These are phyloP conservation scores for Euplagia quadripunctaria DNA, from an alignment of 2,888 invertebrate genomes.

Conservation along the genomic window DNA sequence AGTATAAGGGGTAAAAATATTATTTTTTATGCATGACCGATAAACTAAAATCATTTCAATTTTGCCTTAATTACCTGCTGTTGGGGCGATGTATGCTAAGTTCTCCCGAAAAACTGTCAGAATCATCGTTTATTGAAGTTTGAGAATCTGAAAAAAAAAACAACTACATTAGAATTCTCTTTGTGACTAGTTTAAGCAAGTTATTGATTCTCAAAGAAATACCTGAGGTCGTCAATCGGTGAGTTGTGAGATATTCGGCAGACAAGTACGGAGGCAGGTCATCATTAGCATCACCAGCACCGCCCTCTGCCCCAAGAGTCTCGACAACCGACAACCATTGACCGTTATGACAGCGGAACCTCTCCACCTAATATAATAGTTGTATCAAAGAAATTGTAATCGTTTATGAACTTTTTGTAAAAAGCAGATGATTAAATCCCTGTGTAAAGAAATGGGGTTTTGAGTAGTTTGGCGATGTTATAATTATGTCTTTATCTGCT, in stretches of 20 bases:
- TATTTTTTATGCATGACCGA: no score
- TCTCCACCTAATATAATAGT: constrained; percentile 88
- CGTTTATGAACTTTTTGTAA: not conserved
- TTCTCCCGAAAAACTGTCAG: constrained; percentile 81
- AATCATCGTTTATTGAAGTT: constrained; percentile 84
- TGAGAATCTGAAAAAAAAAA: constrained; percentile 79
- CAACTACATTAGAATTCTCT: not conserved
- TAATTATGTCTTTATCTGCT: not conserved
- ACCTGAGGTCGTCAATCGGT: constrained; percentile 82
- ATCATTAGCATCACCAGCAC: constrained; percentile 86
- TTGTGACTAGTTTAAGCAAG: not conserved
- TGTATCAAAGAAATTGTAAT: not conserved
- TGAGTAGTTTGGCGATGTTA: not conserved
- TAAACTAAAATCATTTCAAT: no score
- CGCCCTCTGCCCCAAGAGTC: constrained; percentile 87
- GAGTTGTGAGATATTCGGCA: constrained; percentile 89
- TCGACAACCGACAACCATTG: constrained; percentile 99
- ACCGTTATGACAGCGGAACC: constrained; percentile 99
- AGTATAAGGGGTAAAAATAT: no score
- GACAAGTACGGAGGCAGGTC: constrained; percentile 92
- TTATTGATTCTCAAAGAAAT: constrained; percentile 17
- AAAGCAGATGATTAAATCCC: not conserved
- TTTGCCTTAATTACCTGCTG: constrained; percentile 59
- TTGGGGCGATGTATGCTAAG: constrained; percentile 66
- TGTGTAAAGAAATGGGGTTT: not conserved